Base-by-base conservation (phyloP, 2,888 invertebrate genomes). In the Abrostola triplasia region DNA sequence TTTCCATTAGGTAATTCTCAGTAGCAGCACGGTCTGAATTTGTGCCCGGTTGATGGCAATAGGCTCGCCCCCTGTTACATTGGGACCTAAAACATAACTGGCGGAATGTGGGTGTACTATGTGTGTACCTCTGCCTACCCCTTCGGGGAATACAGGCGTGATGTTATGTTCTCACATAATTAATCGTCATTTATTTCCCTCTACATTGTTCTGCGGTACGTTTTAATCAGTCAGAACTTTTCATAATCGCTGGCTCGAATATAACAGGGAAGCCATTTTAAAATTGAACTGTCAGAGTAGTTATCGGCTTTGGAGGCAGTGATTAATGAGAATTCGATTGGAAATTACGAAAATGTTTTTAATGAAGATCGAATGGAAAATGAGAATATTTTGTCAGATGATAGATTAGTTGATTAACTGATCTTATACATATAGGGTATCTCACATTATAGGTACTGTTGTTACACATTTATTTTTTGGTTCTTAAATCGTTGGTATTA, bases 221-320 rank as follows among this genome's bases (percentile, higher is more conserved):
- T 72, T 73, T 75, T 66, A 69, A 66, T 67, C 58, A 67, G 37
- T 37, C 12, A 48, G 35, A 24, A 35, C 47, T 36, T 47, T 61
- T 41, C 58, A 41, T 59, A 36, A 66, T 48, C 59, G 47, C 37
- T 64, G 50, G 10, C 41, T 44, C 50, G 24, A 66, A 67, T 64
- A 75, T 60, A 40, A 64, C 62, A 44, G 47, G 41, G 42, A 62
- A 52, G 72, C 76, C 60, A 38, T 76, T 73, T 74, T 67, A 62
- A 76, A 73, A 80, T 76, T 64, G 72, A 69, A 72, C 69, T 72
- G 79, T 66, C 73, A 56, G 51, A 59, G 55, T 60, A 60, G 57
- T 36, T 42, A 66, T 70, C 67, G 66, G 50, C 7, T 67, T 59
- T 60, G 53, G 67, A 62, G 37, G 36, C 8, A 56, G 38, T 73